Percentiles rank a stretch among this genome's conserved stretches.
These are phyloP conservation scores for Acanthiza pusilla DNA, from an alignment of 2,797 vertebrate species.

Conservation along the genomic window DNA sequence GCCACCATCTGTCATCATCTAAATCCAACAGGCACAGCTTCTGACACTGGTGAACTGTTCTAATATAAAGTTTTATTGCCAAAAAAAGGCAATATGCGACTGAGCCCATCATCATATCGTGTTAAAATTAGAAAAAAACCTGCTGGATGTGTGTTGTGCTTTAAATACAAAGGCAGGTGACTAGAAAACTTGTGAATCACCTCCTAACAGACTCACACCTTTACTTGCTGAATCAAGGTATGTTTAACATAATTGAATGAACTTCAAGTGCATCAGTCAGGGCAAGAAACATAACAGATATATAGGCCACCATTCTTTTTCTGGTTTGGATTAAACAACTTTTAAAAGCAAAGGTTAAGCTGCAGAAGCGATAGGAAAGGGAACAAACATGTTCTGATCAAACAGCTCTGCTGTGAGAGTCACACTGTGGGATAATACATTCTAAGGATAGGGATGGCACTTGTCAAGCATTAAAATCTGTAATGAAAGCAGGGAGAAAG, in stretches of 20 bases:
- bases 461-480: not conserved
- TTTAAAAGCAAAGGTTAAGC: constrained; percentile 22
- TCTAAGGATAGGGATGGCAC: not conserved
- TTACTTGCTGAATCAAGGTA: constrained; percentile 11
- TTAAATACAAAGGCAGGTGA: constrained; percentile 12
- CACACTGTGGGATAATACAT: not conserved
- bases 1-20: not conserved
- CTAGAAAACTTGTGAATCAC: not conserved
- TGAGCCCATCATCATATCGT: not conserved
- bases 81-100: not conserved
- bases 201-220: not conserved
- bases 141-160: not conserved
- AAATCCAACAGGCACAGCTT: not conserved
- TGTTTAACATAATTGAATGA: not conserved
- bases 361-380: not conserved
- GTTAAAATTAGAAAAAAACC: not conserved
- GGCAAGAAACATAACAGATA: not conserved
- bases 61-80: not conserved
- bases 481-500: not conserved
- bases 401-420: not conserved
- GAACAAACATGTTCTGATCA: not conserved
- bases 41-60: not conserved
- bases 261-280: not conserved
- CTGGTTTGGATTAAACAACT: not conserved
- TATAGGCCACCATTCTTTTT: not conserved